These are phyloP conservation scores for Chrysotoxum bicinctum DNA, from an alignment of 2,888 invertebrate species.

Conservation along the genomic window DNA sequence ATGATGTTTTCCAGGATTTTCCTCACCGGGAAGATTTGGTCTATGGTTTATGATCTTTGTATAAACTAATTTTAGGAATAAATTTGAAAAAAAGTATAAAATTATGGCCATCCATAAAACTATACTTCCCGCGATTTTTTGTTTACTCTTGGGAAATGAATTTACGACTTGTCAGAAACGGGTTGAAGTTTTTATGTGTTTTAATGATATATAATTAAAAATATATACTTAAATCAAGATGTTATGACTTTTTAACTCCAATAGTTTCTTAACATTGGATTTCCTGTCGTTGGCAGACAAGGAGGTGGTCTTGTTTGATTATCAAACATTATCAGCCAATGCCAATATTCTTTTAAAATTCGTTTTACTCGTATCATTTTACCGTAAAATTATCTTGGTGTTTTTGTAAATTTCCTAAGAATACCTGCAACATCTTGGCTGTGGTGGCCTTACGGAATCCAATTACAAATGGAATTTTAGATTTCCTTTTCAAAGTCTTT, in stretches of 20 bases:
- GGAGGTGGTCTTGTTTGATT: not conserved
- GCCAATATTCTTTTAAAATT: not conserved
- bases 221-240: not conserved
- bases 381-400: not conserved
- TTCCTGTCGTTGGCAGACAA: not conserved
- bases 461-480: conserved; percentile 50
- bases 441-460: conserved; percentile 20
- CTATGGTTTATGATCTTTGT: too few relatives aligned
- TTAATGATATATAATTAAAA: conserved; percentile 13
- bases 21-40: too few relatives aligned
- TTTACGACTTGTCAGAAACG: conserved; percentile 8
- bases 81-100: not conserved
- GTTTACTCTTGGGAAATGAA: not conserved
- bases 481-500: conserved; percentile 60
- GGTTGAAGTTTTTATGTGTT: conserved; percentile 21
- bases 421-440: not conserved
- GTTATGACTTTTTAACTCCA: not conserved
- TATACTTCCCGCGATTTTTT: not conserved
- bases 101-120: not conserved
- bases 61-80: not conserved
- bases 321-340: not conserved
- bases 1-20: too few relatives aligned
- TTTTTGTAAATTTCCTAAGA: not conserved
- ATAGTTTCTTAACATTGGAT: not conserved
- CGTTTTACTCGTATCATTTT: not conserved